Conservation (phyloP, 2,888 invertebrate species). For the Didymodactylos carnosus region DNA sequence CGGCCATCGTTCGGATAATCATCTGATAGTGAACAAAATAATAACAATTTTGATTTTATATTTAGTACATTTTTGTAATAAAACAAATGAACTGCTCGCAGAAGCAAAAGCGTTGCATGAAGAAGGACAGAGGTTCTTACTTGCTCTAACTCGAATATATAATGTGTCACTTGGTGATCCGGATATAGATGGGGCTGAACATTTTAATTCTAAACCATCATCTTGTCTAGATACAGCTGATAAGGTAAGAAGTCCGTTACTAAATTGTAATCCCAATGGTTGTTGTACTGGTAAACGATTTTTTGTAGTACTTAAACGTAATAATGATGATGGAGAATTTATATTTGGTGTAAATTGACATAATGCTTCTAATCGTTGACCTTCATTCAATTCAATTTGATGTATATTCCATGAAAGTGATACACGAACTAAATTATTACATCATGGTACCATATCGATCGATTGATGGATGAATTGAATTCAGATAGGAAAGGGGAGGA, state of each 20-base stretch:
- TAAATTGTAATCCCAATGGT: background rate
- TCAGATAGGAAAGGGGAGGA: too few species aligned
- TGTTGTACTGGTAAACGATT: background rate
- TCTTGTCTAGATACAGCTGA: background rate
- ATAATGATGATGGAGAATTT: too few species aligned
- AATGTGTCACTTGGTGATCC: background rate
- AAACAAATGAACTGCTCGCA: background rate
- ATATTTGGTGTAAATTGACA: background rate
- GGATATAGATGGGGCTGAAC: too few species aligned
- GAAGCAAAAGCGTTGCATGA: background rate
- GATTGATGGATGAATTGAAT: too few species aligned
- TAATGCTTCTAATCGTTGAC: background rate
- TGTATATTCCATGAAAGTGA: background rate
- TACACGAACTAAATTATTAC: too few species aligned
- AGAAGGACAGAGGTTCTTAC: too few species aligned
- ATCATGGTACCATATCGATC: too few species aligned
- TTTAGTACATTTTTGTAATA: background rate
- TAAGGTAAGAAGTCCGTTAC: background rate
- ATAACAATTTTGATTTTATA: too few species aligned
- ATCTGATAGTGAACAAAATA: background rate
- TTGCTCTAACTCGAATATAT: background rate
- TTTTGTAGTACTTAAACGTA: background rate
- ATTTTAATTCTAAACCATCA: background rate
- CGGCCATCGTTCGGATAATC: too few species aligned
- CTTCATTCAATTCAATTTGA: background rate